Base-by-base conservation (phyloP, 1,140 invertebrate genomes). In the Solen grandis region DNA sequence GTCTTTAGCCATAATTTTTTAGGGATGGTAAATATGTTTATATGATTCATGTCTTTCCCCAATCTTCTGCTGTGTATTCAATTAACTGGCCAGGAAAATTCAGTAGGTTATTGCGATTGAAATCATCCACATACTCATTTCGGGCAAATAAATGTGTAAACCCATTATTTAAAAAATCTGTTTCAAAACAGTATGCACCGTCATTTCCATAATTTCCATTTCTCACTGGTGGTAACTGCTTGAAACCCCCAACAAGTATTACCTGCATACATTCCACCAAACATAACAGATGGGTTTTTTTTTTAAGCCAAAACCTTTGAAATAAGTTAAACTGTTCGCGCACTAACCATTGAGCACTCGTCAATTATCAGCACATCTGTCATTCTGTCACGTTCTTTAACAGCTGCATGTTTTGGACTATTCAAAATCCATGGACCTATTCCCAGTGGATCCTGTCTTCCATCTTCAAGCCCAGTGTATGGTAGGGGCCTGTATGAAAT, bases 271-370 rank as follows among this genome's bases (percentile, higher is more conserved):
- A n/a, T n/a, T n/a, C 75, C 69, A 14, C 75, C 75, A 35, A 83
- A 78, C 19, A 65, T 36, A 16, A 27, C 10, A 14, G 38, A 31
- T 31, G 29, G 8, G n/a, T 73, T 41, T 74, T 73, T 41, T 74
- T 60, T 79, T 36, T 79, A 16, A 22, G 19, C 31, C 54, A 60
- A 72, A 31, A 83, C n/a, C 50, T 73, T 60, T 68, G 78, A 59
- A n/a, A 79, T 38, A 57, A 59, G 55, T 19, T 41, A 36, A 35
- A 79, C n/a, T 33, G 69, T 79, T 60, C 63, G 55, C n/a, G 29
- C 13, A 59, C 73, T 78, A 5, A 79, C 33, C 75, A 79, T 83
- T 5, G 81, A 83, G 13, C 78, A 38, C 50, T 83, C 81, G 62
- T 83, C 81, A 59, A 83, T 59, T 1, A 83, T 38, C 0, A 79